Conservation (phyloP, 2,113 vertebrate genomes). For the Ellobius talpinus region DNA sequence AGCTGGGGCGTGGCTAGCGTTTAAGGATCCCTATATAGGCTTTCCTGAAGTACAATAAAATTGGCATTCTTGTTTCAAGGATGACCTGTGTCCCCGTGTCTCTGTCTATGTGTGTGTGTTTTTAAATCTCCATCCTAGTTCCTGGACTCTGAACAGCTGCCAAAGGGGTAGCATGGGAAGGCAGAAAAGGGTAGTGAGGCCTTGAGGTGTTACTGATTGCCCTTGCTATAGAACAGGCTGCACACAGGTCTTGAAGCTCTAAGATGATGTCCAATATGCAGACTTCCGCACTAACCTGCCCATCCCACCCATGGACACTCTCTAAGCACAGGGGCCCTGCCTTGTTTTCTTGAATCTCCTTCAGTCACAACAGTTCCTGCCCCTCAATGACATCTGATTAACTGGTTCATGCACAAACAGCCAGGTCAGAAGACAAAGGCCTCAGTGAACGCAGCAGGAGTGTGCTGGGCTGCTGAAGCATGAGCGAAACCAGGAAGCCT, state of each 20-base stretch:
- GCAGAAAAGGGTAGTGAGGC: neutral
- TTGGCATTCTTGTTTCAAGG: no score
- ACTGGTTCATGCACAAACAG: neutral
- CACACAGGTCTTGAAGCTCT: neutral
- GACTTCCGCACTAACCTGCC: neutral
- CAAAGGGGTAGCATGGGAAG: neutral
- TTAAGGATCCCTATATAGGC: no score
- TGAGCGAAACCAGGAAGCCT: neutral
- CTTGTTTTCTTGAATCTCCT: neutral
- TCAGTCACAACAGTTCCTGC: neutral
- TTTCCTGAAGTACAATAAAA: no score
- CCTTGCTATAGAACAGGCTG: neutral
- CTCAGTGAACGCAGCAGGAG: neutral
- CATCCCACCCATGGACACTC: fast-evolving
- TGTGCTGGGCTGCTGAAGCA: neutral
- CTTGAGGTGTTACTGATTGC: fast-evolving
- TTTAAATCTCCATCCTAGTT: no score
- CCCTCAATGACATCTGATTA: neutral
- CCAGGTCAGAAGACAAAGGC: neutral
- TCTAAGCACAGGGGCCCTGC: neutral
- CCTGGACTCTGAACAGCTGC: neutral
- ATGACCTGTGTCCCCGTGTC: no score
- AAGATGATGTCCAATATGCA: neutral
- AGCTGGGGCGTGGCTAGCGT: no score
- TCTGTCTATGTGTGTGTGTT: no score